These are phyloP conservation scores for Meghimatium bilineatum DNA, from an alignment of 2,888 invertebrate species.

Conservation along the genomic window DNA sequence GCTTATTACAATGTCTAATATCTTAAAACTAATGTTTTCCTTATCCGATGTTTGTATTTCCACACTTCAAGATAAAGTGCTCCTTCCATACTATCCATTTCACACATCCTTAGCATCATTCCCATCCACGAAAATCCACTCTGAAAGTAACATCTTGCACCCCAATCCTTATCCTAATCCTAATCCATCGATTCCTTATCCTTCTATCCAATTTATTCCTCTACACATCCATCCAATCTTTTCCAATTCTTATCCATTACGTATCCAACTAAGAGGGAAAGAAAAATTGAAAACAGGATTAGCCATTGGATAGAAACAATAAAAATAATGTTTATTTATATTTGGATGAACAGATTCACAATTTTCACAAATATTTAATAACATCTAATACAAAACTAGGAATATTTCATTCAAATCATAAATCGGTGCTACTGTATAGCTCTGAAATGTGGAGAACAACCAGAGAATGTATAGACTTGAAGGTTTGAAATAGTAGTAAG, in stretches of 20 bases:
- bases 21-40: too few relatives aligned
- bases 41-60: not conserved
- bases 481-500: too few relatives aligned
- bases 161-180: slow-evolving; percentile 28
- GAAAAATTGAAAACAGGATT: slow-evolving; percentile 30
- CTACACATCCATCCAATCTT: slow-evolving; percentile 39
- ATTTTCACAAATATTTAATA: not conserved
- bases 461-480: too few relatives aligned
- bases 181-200: not conserved
- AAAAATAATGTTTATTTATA: not conserved
- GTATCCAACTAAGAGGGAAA: slow-evolving; percentile 41
- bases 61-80: not conserved
- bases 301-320: slow-evolving; percentile 2
- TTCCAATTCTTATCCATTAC: slow-evolving; percentile 50
- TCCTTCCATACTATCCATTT: not conserved
- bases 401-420: too few relatives aligned
- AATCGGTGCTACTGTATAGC: too few relatives aligned
- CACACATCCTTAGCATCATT: slow-evolving; percentile 12
- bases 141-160: slow-evolving; percentile 12
- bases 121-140: slow-evolving; percentile 23
- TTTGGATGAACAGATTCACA: not conserved
- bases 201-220: slow-evolving; percentile 7
- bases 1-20: too few relatives aligned
- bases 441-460: too few relatives aligned
- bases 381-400: not conserved